Percentiles rank a stretch among this genome's conserved stretches.
phyloP scores from a whole-genome alignment of 2,888 invertebrate genomes.

The Drosophila multiciliata region DNA sequence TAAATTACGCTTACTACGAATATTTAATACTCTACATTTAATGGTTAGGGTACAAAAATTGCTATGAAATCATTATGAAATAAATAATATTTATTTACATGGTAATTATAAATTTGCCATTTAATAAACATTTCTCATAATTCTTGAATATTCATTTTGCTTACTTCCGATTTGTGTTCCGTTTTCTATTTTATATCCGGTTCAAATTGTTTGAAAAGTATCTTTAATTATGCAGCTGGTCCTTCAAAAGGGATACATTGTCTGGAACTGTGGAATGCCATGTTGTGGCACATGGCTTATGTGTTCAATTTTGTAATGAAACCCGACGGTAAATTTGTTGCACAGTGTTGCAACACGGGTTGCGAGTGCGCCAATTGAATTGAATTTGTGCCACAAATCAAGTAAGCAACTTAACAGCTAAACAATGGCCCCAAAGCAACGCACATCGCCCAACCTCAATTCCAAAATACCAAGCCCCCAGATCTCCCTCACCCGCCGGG shows the following conservation, averaged over 20 bases:
- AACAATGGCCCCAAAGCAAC: conserved; percentile 67
- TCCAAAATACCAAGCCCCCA: background rate
- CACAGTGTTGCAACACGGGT: conserved; percentile 47
- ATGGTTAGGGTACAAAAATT: background rate
- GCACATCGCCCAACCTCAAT: conserved; percentile 24
- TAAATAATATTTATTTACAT: background rate
- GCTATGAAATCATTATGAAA: background rate
- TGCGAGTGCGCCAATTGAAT: conserved; percentile 69
- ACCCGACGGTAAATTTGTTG: conserved; percentile 55
- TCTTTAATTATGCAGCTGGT: background rate
- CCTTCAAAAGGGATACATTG: conserved; percentile 1
- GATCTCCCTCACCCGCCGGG: background rate
- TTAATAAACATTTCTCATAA: background rate
- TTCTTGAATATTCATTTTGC: background rate
- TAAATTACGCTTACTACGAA: background rate
- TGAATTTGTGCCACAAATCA: conserved; percentile 79
- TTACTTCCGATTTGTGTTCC: background rate
- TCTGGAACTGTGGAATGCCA: conserved; percentile 6
- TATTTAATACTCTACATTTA: background rate
- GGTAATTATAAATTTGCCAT: background rate
- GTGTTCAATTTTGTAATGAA: conserved; percentile 28
- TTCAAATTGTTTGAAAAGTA: background rate
- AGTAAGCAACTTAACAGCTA: conserved; percentile 80
- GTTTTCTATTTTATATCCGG: background rate
- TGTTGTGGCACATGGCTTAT: background rate